phyloP scores from a whole-genome alignment of 2,797 vertebrate genomes.

The Aplochiton taeniatus region DNA sequence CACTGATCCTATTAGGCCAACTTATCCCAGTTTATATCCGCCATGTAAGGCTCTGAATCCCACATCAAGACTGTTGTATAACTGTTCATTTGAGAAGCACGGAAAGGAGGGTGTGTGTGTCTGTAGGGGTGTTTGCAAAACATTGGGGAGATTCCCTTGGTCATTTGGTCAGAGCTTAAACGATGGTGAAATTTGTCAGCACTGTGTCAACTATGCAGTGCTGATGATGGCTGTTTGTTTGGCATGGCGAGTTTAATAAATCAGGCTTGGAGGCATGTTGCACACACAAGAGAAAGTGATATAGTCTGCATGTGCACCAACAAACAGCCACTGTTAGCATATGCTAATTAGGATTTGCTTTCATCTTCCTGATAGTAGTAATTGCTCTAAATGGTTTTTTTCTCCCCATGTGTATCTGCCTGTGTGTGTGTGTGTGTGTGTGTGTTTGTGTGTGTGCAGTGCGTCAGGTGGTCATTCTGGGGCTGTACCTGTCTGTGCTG shows the following conservation, averaged over 20 bases:
- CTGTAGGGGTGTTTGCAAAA: neutral
- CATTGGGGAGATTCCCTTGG: neutral
- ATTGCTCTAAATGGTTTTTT: too few species aligned
- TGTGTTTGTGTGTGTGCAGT: constrained; percentile 61
- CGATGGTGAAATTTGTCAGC: neutral
- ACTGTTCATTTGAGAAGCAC: neutral
- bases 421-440: constrained; percentile 19
- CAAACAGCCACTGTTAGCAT: too few species aligned
- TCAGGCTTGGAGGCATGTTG: too few species aligned
- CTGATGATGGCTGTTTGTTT: too few species aligned
- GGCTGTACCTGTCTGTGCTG: constrained; percentile 82
- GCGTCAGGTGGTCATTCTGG: constrained; percentile 77
- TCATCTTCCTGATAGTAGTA: too few species aligned
- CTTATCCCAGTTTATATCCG: too few species aligned
- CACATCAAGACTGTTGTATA: neutral
- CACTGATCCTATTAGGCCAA: neutral
- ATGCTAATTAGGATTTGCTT: too few species aligned
- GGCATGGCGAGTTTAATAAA: too few species aligned
- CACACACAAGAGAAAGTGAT: too few species aligned
- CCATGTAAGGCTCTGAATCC: too few species aligned
- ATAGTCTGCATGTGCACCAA: too few species aligned
- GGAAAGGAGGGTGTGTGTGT: neutral
- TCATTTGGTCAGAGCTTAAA: neutral
- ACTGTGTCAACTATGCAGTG: too few species aligned
- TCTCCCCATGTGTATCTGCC: neutral